Percentiles rank a stretch among this genome's conserved stretches.
phyloP scores from a whole-genome alignment of 2,888 invertebrate species.

The Meteorus colon region DNA sequence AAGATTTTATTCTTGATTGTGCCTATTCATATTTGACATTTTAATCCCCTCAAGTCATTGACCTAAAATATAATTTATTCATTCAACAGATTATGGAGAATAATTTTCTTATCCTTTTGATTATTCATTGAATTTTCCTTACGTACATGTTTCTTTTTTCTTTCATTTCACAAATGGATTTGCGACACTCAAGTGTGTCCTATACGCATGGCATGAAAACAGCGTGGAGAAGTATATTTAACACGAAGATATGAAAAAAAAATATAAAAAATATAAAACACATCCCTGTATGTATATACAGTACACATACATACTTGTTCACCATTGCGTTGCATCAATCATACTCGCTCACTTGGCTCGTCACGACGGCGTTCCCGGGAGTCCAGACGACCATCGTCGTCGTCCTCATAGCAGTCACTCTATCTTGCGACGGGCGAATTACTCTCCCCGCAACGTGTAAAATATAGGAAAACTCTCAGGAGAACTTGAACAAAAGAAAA shows the following conservation, averaged over 20 bases:
- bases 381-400: constrained; percentile 46
- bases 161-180: constrained; percentile 4
- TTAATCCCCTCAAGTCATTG: neutral
- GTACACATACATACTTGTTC: constrained; percentile 37
- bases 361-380: constrained; percentile 54
- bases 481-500: constrained; percentile 25
- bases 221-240: neutral
- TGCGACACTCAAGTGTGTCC: constrained; percentile 7
- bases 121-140: neutral
- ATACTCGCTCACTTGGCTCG: constrained; percentile 68
- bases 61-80: neutral
- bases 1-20: constrained; percentile 1
- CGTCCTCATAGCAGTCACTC: constrained; percentile 57
- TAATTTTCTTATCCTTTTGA: neutral
- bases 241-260: neutral
- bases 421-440: constrained; percentile 63
- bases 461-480: constrained; percentile 58
- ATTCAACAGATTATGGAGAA: neutral
- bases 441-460: constrained; percentile 55
- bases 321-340: constrained; percentile 66
- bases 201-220: constrained; percentile 14
- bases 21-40: neutral
- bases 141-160: neutral
- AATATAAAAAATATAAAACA: neutral
- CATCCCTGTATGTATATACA: constrained; percentile 46